These are phyloP conservation scores for Lepidothrix coronata DNA, from an alignment of 2,113 vertebrate species.

Conservation along the genomic window DNA sequence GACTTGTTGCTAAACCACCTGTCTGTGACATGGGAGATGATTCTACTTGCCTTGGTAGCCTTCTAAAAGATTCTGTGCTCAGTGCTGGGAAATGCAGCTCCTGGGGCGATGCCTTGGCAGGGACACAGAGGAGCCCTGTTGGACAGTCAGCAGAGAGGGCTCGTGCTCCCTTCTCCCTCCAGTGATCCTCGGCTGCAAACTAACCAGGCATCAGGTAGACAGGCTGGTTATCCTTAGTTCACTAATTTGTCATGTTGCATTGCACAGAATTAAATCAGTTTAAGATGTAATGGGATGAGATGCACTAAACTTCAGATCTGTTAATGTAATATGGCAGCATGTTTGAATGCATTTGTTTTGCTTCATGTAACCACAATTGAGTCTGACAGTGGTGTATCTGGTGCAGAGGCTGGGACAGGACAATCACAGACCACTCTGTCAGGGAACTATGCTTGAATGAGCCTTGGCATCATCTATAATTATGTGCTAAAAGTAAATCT, in stretches of 20 bases:
- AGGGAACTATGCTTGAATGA: background rate
- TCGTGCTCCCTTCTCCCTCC: background rate
- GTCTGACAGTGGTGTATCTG: background rate
- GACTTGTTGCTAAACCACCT: background rate
- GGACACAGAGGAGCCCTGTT: background rate
- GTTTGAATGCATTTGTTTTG: constrained; percentile 2
- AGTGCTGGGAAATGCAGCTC: background rate
- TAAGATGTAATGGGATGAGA: background rate
- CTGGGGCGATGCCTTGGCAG: background rate
- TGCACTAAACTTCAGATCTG: background rate
- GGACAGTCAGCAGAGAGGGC: background rate
- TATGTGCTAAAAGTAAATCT: background rate
- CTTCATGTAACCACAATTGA: background rate
- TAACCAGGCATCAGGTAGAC: background rate
- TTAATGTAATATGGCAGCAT: background rate
- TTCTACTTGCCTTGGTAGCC: background rate
- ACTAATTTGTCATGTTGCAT: background rate
- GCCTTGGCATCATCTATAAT: background rate
- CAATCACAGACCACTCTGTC: accelerated
- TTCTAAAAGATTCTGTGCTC: accelerated
- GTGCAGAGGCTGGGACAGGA: background rate
- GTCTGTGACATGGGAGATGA: background rate
- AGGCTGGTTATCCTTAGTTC: background rate
- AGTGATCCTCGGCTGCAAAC: background rate
- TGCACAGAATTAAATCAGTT: background rate